A percentile compares a stretch with the other conserved stretches of the same genome.
Evolutionary conservation across 2,113 vertebrate genomes (phyloP).

Genomic region (Mormoops blainvillei): DNA sequence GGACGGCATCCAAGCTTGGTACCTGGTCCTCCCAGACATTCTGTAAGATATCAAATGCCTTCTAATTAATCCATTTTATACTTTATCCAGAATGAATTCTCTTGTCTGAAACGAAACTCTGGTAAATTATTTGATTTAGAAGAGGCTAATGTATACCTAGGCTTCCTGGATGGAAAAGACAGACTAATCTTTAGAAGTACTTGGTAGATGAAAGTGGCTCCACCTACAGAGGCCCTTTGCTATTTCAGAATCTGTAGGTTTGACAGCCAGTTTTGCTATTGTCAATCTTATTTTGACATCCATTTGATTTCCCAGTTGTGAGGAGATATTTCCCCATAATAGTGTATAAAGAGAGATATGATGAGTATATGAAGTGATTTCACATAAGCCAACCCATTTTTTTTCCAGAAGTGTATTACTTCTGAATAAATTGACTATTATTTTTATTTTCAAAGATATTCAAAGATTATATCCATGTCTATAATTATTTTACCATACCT

Average conservation of each 20-base stretch:
- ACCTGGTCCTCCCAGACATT: background rate
- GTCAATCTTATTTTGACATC: background rate
- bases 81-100: background rate
- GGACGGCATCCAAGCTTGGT: background rate
- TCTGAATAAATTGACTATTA: background rate
- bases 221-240: background rate
- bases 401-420: background rate
- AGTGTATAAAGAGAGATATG: background rate
- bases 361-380: background rate
- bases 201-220: background rate
- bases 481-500: background rate
- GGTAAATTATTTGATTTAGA: background rate
- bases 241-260: background rate
- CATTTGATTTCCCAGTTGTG: background rate
- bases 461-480: background rate
- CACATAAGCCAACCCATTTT: background rate
- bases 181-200: background rate
- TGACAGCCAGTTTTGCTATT: background rate
- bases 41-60: background rate
- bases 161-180: background rate
- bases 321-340: background rate
- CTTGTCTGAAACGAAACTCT: background rate
- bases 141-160: background rate
- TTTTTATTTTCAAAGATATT: background rate
- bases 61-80: background rate